A percentile compares a stretch with the other conserved stretches of the same genome.
phyloP scores from a whole-genome alignment of 2,113 vertebrate genomes.

The Halichoerus grypus region DNA sequence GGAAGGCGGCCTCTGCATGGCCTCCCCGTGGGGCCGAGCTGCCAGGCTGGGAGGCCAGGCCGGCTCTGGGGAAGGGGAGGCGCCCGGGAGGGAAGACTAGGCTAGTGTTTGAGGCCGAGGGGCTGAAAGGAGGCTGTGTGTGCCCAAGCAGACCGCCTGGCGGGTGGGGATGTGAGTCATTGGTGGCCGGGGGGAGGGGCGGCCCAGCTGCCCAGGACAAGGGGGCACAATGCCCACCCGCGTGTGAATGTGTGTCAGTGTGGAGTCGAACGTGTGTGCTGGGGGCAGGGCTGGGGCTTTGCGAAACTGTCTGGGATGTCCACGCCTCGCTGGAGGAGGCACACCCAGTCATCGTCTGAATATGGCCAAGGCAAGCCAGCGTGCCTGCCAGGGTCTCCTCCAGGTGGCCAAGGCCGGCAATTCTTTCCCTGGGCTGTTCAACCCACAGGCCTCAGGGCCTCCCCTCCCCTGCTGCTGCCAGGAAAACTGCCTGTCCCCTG shows the following conservation, averaged over 20 bases:
- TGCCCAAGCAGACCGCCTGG: constrained; percentile 8
- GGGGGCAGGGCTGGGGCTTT: background rate
- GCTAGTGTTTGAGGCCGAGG: constrained; percentile 82
- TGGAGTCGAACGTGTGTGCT: background rate
- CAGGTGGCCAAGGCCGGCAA: accelerated
- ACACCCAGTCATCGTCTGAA: background rate
- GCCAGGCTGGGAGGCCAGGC: constrained; percentile 15
- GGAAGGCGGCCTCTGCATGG: constrained; percentile 25
- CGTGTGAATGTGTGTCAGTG: background rate
- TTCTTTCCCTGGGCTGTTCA: background rate
- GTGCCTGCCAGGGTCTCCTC: background rate
- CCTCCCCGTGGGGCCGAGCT: constrained; percentile 28
- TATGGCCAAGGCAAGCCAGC: background rate
- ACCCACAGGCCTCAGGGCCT: accelerated
- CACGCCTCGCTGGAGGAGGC: background rate
- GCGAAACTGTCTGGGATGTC: background rate
- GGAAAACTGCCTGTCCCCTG: background rate
- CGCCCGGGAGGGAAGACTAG: constrained; percentile 76
- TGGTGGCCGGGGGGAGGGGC: constrained; percentile 4
- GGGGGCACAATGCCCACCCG: background rate
- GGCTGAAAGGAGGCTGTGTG: constrained; percentile 89
- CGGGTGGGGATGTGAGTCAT: constrained; percentile 77
- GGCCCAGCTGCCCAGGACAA: constrained; percentile 41
- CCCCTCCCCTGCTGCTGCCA: background rate
- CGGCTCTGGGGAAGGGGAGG: constrained; percentile 43